Percentiles rank a stretch among this genome's conserved stretches.
Conservation (phyloP, 2,888 invertebrate genomes). For the Euplagia quadripunctaria region DNA sequence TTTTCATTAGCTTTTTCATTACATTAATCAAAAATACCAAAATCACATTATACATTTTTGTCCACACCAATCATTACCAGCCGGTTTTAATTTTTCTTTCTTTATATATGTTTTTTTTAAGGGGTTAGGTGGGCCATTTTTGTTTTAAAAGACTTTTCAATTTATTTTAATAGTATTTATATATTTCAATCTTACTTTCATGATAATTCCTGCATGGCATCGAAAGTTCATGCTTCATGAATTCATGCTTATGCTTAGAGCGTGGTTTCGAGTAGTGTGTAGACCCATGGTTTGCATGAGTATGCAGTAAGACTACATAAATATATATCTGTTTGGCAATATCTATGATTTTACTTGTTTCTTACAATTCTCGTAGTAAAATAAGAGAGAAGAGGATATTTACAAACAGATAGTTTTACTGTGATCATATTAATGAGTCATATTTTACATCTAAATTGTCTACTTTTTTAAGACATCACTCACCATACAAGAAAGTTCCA, state of each 20-base stretch:
- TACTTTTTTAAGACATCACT: background rate
- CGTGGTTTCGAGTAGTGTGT: constrained; percentile 42
- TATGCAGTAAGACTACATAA: constrained; percentile 15
- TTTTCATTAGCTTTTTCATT: constrained; percentile 33
- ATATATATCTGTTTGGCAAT: background rate
- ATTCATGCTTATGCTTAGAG: constrained; percentile 68
- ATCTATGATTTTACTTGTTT: background rate
- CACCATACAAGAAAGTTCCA: too few species aligned
- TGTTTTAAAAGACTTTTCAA: constrained; percentile 3
- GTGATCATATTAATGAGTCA: background rate
- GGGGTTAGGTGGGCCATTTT: constrained; percentile 7
- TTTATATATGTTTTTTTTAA: constrained; percentile 26
- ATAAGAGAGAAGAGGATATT: background rate
- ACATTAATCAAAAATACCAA: background rate
- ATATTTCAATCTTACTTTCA: constrained; percentile 26
- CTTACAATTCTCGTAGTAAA: background rate
- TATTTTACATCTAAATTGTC: background rate
- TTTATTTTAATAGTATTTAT: constrained; percentile 20
- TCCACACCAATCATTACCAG: constrained; percentile 28
- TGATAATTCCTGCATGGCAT: constrained; percentile 56
- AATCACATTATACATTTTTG: constrained; percentile 4
- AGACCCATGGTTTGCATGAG: constrained; percentile 35
- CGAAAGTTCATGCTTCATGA: constrained; percentile 56
- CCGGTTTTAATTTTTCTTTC: background rate
- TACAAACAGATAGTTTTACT: background rate